Conservation (phyloP, 2,113 vertebrate species). For the Odontesthes bonariensis region DNA sequence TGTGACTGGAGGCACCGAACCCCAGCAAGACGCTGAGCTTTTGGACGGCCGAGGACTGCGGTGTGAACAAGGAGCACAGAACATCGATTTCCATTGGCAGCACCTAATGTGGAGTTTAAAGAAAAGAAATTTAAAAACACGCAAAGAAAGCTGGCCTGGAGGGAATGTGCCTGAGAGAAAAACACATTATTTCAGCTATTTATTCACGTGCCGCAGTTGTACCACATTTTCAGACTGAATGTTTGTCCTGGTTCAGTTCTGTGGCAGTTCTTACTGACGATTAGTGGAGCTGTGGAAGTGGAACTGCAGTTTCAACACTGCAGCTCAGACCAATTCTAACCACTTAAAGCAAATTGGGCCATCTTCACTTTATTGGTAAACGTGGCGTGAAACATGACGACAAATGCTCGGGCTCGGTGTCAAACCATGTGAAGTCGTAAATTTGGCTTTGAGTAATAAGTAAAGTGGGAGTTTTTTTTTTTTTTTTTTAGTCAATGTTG, state of each 20-base stretch:
- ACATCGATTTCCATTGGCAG: constrained; percentile 2
- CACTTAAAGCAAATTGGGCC: neutral
- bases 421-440: neutral
- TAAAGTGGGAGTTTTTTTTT: no score
- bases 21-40: constrained; percentile 34
- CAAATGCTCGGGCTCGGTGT: neutral
- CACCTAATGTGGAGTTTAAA: constrained; percentile 15
- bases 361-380: neutral
- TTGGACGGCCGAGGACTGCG: constrained; percentile 26
- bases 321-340: neutral
- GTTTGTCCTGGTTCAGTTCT: constrained; percentile 35
- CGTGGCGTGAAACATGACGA: constrained; percentile 11
- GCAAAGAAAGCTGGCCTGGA: constrained; percentile 23
- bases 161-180: constrained; percentile 4
- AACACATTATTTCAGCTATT: constrained; percentile 45
- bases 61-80: constrained; percentile 61
- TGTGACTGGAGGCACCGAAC: constrained; percentile 42
- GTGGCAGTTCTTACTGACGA: neutral
- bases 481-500: neutral
- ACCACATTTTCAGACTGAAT: constrained; percentile 34
- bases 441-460: no score
- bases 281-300: neutral
- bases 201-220: constrained; percentile 50
- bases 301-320: neutral
- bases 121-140: constrained; percentile 14